phyloP scores from a whole-genome alignment of 1,140 invertebrate species.

The Cherax destructor region DNA sequence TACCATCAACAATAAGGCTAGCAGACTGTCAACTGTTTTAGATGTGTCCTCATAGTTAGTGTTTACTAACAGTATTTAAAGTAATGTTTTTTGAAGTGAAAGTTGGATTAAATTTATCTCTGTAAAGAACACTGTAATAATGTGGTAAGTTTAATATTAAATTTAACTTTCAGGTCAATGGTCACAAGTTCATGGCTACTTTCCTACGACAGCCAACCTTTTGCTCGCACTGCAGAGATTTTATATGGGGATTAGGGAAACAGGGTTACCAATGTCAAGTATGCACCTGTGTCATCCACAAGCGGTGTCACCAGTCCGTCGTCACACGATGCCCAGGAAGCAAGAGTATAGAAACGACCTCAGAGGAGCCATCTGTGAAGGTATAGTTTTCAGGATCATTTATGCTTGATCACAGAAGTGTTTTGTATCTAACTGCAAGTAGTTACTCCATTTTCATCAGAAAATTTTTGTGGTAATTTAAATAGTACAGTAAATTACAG shows the following conservation, averaged over 20 bases:
- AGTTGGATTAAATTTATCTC: too few relatives aligned
- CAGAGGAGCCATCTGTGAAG: constrained; percentile 50
- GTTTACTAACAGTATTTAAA: too few relatives aligned
- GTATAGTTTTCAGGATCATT: background rate
- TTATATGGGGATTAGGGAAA: constrained; percentile 99
- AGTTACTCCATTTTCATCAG: too few relatives aligned
- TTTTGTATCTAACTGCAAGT: too few relatives aligned
- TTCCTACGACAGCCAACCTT: constrained; percentile 99
- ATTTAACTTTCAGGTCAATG: constrained; percentile 82
- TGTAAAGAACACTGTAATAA: too few relatives aligned
- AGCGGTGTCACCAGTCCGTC: constrained; percentile 94
- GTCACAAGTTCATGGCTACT: constrained; percentile 99
- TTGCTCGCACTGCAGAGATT: constrained; percentile 98
- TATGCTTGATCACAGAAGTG: too few relatives aligned
- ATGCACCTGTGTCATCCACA: constrained; percentile 98
- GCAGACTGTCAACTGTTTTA: too few relatives aligned
- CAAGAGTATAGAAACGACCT: constrained; percentile 78
- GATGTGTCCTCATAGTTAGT: too few relatives aligned
- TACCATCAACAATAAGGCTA: too few relatives aligned
- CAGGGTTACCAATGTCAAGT: constrained; percentile 99
- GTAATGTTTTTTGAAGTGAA: too few relatives aligned
- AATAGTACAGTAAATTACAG: too few relatives aligned
- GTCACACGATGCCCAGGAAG: constrained; percentile 97
- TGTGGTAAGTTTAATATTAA: background rate
- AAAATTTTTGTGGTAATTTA: too few relatives aligned